Base-by-base conservation (phyloP, 2,797 vertebrate species). In the Florisuga fusca region DNA sequence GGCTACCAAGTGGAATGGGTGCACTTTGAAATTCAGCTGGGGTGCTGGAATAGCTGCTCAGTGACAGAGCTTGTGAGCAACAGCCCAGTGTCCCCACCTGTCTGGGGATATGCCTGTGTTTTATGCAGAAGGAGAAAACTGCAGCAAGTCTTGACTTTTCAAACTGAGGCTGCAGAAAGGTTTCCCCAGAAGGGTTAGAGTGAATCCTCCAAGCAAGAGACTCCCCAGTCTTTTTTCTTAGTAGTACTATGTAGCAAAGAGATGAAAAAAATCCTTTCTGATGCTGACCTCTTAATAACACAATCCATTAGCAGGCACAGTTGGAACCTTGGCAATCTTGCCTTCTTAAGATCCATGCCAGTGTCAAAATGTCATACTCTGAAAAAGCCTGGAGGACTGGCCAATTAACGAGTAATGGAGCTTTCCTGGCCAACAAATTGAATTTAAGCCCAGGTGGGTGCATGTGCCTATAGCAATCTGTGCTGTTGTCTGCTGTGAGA, bases 401-500 rank as follows among this genome's bases (percentile, higher is more conserved):
- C 41, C 14, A 69, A 5, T 88, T 81, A 86, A 29, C 20, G 41
- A n/a, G 23, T 58, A 85, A 81, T 72, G 71, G 53, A 77, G 6
- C 59, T 87, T 87, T 72, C 59, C 55, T 64, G n/a, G 50, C 46
- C 77, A 63, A 74, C 0, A 1, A 29, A 8, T 4, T 53, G 7
- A 63, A 27, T 82, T 76, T 29, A 77, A 83, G 46, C 25, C 43
- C 69, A 66, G 58, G 58, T 62, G 62, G 26, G 29, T 0, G 1
- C 1, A 10, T 1, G 0, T 33, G 5, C 1, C 3, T 57, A 3
- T 6, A 2, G 8, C 2, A 33, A 6, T 22, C 2, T 38, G 13
- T 46, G 12, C 18, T 55, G 18, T 3, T 88, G 29, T 0, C 1
- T 19, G 22, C 5, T 5, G 3, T 63, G 43, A 34, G 23, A 31